phyloP scores from a whole-genome alignment of 2,888 invertebrate species.

The Thereva nobilitata region DNA sequence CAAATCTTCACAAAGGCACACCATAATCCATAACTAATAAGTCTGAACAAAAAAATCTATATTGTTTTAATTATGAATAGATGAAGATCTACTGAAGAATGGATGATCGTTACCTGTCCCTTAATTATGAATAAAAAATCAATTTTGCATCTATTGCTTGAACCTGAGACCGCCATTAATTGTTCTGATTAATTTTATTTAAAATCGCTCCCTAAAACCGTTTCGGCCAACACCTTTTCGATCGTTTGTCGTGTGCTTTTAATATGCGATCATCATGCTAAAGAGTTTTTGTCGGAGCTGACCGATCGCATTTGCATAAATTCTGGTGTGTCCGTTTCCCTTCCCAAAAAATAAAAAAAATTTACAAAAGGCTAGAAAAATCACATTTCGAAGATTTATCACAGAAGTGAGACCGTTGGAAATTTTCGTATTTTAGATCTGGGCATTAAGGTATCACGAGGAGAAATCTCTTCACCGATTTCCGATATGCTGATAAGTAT shows the following conservation, averaged over 20 bases:
- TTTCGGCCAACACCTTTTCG: constrained; percentile 31
- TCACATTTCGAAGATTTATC: constrained; percentile 24
- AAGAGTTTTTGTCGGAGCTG: constrained; percentile 3
- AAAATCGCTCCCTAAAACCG: constrained; percentile 15
- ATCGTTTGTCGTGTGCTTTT: constrained; percentile 1
- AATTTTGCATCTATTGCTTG: no score
- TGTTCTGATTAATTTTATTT: constrained; percentile 28
- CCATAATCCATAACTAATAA: no score
- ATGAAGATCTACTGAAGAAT: no score
- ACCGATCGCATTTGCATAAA: constrained; percentile 18
- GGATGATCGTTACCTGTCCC: no score
- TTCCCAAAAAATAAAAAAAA: background rate
- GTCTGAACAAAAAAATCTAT: no score
- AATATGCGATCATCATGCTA: constrained; percentile 16
- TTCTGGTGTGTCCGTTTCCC: constrained; percentile 16
- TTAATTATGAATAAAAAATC: no score
- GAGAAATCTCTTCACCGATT: background rate
- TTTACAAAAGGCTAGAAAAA: background rate
- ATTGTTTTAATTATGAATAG: no score
- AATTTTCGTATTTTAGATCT: no score
- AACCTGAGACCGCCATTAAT: background rate
- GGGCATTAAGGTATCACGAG: no score
- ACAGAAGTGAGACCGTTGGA: constrained; percentile 4
- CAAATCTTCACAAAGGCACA: no score
- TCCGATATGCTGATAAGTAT: constrained; percentile 2